Base-by-base conservation (phyloP, 2,888 invertebrate species). In the Cephus pygmeus region DNA sequence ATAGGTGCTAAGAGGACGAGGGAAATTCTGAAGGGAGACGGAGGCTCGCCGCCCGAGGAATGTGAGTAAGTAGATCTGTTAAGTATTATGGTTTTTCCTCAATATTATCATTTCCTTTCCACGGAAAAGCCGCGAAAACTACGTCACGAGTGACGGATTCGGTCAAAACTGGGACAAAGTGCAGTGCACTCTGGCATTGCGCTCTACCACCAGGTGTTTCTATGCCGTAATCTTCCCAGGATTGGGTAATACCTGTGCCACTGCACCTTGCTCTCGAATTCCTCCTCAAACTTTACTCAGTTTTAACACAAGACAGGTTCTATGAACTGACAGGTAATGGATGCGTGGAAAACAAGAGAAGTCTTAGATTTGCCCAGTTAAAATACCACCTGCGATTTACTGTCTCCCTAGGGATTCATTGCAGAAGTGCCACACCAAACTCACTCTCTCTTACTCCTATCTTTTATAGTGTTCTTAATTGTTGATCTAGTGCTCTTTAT, bases 101-200 rank as follows among this genome's bases (percentile, higher is more conserved):
- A 12, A 12, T 71, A 56, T 23, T 56, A 23, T 71, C 69, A 73
- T 78, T 11, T 31, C n/a, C 68, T 82, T 81, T 82, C 80, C 76
- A 80, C 33, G 86, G 85, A 88, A 89, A 89, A 88, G 85, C 86
- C 87, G 89, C 88, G 88, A 90, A 89, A 89, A 88, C 88, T 90
- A 90, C 91, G 91, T 91, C 90, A 91, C 88, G 85, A 89, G 87
- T 90, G 90, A 91, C 90, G 89, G 90, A 90, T 90, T 90, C 87
- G 86, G 85, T 87, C 85, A 89, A 91, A 91, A 90, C 90, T 91
- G 90, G 91, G 91, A 91, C 91, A 91, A 91, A 91, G 91, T 91
- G 91, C 91, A 91, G 87, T 91, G 91, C 89, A 91, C 91, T 91
- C 91, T 91, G 90, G 91, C 90, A 90, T 90, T 90, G 90, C 90